Evolutionary conservation across 2,797 vertebrate species (phyloP), one percentile per base, ranked within the genome.

Genomic region (Notolabrus celidotus): DNA sequence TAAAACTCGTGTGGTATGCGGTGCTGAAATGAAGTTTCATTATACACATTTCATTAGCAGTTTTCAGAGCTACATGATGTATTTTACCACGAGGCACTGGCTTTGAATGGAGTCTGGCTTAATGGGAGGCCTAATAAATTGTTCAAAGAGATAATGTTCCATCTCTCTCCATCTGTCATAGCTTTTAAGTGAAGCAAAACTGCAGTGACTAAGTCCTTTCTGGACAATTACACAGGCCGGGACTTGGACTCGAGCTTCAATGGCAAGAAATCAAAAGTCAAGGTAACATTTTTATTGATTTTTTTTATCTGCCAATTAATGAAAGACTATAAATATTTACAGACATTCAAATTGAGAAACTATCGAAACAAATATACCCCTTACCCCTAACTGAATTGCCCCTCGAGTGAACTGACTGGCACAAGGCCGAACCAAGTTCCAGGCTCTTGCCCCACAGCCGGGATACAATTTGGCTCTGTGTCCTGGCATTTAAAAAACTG

Each of bases 121-220:
- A 81, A 83, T 77, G 58, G 51, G 39, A 61, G 31, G 51, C 68
- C 59, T 78, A 83, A 82, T 74, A 63, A 69, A 72, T 78, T 33
- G 46, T 50, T 83, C 53, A 60, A 57, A 76, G 61, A 66, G 62
- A 71, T 83, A 71, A 62, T 74, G 52, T 68, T 7, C 56, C 63
- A 23, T 60, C 63, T 68, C 57, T 61, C 34, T 45, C 71, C 82
- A 78, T 86, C 74, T 82, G 77, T 84, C 65, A 65, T 31, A 41
- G 73, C 67, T 82, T 74, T 82, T 75, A 80, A 84, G 58, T 78
- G 47, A 57, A 78, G 58, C 19, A 66, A 73, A 36, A 59, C 53
- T 53, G 60, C 56, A 70, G 47, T 46, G 47, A 55, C 49, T 6
- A 14, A 19, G 36, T 67, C 62, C 65, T 74, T 79, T 73, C 67